phyloP scores from a whole-genome alignment of 2,888 invertebrate genomes.

The Amblyteles armatorius region DNA sequence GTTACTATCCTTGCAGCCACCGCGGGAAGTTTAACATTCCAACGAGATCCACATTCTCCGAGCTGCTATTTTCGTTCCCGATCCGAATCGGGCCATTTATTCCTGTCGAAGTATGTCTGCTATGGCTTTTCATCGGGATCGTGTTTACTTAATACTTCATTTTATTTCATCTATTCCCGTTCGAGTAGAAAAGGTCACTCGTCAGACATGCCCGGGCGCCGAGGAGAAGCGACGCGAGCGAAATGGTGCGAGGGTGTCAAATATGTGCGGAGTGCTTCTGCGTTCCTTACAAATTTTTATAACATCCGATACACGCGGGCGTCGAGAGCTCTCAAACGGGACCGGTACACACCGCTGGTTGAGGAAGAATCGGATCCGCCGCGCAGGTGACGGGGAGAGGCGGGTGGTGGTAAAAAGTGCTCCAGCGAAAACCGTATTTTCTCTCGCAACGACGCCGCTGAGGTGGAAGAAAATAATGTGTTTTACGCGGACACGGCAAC shows the following conservation, averaged over 20 bases:
- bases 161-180: background rate
- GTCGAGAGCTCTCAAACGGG: background rate
- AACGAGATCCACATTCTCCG: background rate
- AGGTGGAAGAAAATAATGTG: constrained; percentile 60
- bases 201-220: background rate
- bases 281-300: constrained; percentile 4
- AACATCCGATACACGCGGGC: background rate
- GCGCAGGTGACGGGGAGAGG: constrained; percentile 1
- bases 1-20: background rate
- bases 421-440: constrained; percentile 50
- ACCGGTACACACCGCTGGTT: background rate
- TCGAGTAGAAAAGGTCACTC: background rate
- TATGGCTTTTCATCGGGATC: background rate
- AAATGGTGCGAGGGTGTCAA: background rate
- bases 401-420: constrained; percentile 33
- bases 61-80: background rate
- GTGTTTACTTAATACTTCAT: background rate
- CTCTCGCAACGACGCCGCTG: constrained; percentile 41
- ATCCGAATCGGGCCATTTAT: background rate
- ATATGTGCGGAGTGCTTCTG: background rate
- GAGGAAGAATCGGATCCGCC: background rate
- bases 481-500: constrained; percentile 58
- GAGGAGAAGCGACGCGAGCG: background rate
- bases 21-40: too few species aligned
- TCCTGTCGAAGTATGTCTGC: background rate